These are phyloP conservation scores for Caradrina kadenii DNA, from an alignment of 2,888 invertebrate species.

Conservation along the genomic window DNA sequence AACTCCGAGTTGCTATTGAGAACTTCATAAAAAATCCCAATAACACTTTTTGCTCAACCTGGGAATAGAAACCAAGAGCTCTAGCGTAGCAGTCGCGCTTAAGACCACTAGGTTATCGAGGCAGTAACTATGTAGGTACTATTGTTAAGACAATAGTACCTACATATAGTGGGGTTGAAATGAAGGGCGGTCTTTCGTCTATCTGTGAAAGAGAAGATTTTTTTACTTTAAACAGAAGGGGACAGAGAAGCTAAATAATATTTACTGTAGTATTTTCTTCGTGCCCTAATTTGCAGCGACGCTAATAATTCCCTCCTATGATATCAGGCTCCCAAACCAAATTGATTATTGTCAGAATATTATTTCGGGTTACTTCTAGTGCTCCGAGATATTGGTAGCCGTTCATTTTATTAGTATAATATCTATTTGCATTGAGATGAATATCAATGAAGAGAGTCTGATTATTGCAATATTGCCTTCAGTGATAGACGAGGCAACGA, in stretches of 20 bases:
- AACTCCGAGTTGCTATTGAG: too few species aligned
- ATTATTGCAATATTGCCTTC: constrained; percentile 42
- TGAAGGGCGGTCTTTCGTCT: too few species aligned
- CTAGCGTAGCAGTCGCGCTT: too few species aligned
- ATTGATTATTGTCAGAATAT: constrained; percentile 51
- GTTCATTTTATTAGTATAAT: constrained; percentile 40
- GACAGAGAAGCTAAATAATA: constrained; percentile 12
- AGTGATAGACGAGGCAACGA: background rate
- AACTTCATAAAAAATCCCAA: too few species aligned
- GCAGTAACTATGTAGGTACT: too few species aligned
- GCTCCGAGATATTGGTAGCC: constrained; percentile 41
- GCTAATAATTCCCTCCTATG: constrained; percentile 21
- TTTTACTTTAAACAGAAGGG: too few species aligned
- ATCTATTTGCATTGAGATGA: constrained; percentile 48
- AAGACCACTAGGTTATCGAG: too few species aligned
- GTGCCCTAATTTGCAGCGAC: constrained; percentile 25
- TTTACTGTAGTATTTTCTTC: constrained; percentile 8
- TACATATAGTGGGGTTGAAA: too few species aligned
- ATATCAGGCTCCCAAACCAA: constrained; percentile 13
- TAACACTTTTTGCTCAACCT: too few species aligned
- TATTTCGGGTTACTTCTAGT: constrained; percentile 38
- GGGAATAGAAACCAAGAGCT: too few species aligned
- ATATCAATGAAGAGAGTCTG: constrained; percentile 22
- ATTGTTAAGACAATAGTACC: too few species aligned
- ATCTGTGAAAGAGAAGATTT: too few species aligned